Percentiles rank a stretch among this genome's conserved stretches.
phyloP scores from a whole-genome alignment of 2,888 invertebrate species.

The Dilophus febrilis region DNA sequence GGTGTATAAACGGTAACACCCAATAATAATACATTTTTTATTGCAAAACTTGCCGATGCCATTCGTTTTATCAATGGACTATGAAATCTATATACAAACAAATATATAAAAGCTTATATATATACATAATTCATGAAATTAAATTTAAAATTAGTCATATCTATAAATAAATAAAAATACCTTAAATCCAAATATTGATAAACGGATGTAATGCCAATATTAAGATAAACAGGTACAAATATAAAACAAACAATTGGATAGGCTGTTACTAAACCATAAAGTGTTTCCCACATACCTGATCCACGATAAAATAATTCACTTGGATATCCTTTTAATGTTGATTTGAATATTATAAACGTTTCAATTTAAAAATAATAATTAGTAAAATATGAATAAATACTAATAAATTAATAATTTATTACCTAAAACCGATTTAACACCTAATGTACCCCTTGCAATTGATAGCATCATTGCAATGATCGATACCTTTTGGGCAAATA shows the following conservation, averaged over 20 bases:
- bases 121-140: background rate
- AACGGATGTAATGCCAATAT: constrained; percentile 70
- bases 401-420: constrained; percentile 21
- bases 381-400: too few relatives aligned
- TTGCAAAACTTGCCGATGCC: constrained; percentile 65
- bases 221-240: constrained; percentile 73
- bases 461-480: constrained; percentile 69
- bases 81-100: constrained; percentile 26
- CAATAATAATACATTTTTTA: constrained; percentile 62
- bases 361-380: too few relatives aligned
- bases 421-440: constrained; percentile 72
- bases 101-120: constrained; percentile 7
- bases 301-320: constrained; percentile 71
- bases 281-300: constrained; percentile 74
- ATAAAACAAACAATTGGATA: constrained; percentile 70
- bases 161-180: constrained; percentile 20
- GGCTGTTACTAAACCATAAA: constrained; percentile 66
- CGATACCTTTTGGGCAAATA: constrained; percentile 56
- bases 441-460: constrained; percentile 65
- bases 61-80: constrained; percentile 55
- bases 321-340: constrained; percentile 65
- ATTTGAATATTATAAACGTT: too few relatives aligned
- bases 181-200: constrained; percentile 73
- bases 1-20: constrained; percentile 83
- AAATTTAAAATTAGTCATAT: too few relatives aligned